These are phyloP conservation scores for Mobula hypostoma DNA, from an alignment of 2,113 vertebrate species.

Conservation along the genomic window DNA sequence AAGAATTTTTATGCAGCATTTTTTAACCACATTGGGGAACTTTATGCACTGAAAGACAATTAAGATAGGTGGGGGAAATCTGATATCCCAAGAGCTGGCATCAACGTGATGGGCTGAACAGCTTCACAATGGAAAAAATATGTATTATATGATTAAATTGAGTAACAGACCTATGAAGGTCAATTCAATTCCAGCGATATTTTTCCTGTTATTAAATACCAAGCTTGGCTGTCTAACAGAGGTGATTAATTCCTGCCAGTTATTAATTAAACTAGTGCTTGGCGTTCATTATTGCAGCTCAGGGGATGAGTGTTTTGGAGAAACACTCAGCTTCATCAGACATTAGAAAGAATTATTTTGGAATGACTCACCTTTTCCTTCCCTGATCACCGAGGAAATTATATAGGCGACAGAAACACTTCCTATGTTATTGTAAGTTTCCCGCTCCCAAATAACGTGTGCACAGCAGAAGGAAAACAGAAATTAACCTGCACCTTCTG, in stretches of 20 bases:
- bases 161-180: not conserved
- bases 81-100: too few relatives aligned
- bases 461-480: not conserved
- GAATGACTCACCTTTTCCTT: slow-evolving; percentile 29
- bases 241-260: not conserved
- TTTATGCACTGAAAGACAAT: not conserved
- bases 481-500: not conserved
- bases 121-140: too few relatives aligned
- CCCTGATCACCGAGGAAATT: not conserved
- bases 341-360: not conserved
- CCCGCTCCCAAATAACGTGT: not conserved
- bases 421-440: not conserved
- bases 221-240: not conserved
- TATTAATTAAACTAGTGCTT: slow-evolving; percentile 7
- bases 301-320: not conserved
- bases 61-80: not conserved
- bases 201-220: not conserved
- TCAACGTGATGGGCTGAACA: too few relatives aligned
- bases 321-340: slow-evolving; percentile 11
- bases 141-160: not conserved
- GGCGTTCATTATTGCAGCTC: slow-evolving; percentile 21
- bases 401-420: not conserved
- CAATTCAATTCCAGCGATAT: not conserved
- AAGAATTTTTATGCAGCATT: not conserved
- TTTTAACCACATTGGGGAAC: not conserved